Base-by-base conservation (phyloP, 1,140 invertebrate species). In the Teleogryllus occipitalis region DNA sequence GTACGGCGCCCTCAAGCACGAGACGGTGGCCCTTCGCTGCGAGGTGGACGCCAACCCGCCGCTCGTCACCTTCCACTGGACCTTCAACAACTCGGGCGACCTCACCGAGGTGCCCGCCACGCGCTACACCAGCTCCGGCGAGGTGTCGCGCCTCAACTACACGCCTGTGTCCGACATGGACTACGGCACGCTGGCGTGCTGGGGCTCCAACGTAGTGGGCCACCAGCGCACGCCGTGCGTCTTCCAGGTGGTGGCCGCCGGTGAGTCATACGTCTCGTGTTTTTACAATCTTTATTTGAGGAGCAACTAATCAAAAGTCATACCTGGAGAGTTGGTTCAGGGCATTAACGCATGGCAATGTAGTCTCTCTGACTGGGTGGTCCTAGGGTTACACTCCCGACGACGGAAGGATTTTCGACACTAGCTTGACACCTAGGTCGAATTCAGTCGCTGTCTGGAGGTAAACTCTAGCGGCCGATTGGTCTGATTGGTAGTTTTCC, bases 71-170 rank as follows among this genome's bases (percentile, higher is more conserved):
- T 96, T 95, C 85, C 93, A 94, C 81, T 96, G 95, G 95, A 95
- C 93, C 74, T 95, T 96, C 88, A 95, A 96, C 87, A 95, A 94
- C 84, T 94, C 93, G 74, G 93, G 93, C 10, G 94, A 95, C 84
- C 90, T 93, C 83, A 92, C 91, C 0, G 93, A 95, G 84, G 88
- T 95, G 74, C 89, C 93, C 10, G 88, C 91, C 39, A 88, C 90
- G 49, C 87, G 89, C 80, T 91, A 90, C 84, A 90, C 90, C 79
- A 87, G 88, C 83, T 84, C 89, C 81, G 89, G 92, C n/a, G 90
- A 90, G 79, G 90, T 92, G 22, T 94, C 93, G n/a, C 90, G 91
- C 4, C 87, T 96, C 18, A 94, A 94, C 85, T 96, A 96, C 85
- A 95, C 94, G 3, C 95, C 95, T 4, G 90, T 90, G 46, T 92